phyloP scores from a whole-genome alignment of 2,888 invertebrate species.

The Suillia variegata region DNA sequence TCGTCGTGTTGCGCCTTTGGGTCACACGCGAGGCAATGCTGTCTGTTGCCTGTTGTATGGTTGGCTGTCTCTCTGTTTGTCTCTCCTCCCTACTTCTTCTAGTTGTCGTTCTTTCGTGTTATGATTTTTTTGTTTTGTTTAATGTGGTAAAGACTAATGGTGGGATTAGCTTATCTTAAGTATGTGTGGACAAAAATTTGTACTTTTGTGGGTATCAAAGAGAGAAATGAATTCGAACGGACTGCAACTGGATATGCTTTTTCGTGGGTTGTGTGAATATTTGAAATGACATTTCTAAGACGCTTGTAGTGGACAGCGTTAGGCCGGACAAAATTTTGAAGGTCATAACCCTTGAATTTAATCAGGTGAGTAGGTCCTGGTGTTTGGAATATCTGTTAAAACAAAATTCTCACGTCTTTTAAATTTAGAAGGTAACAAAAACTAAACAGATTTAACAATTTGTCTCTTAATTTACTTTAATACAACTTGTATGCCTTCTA shows the following conservation, averaged over 20 bases:
- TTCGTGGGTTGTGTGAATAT: no score
- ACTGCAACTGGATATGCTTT: slow-evolving; percentile 43
- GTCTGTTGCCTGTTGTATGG: slow-evolving; percentile 1
- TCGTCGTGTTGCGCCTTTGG: slow-evolving; percentile 7
- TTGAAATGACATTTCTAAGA: no score
- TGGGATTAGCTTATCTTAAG: slow-evolving; percentile 36
- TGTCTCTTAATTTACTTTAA: no score
- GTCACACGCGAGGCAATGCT: slow-evolving; percentile 22
- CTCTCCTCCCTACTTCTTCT: neutral
- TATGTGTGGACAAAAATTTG: slow-evolving; percentile 39
- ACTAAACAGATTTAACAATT: no score
- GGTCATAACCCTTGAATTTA: no score
- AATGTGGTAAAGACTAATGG: slow-evolving; percentile 35
- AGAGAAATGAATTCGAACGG: slow-evolving; percentile 26
- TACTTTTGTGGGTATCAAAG: slow-evolving; percentile 16
- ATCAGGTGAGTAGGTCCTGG: no score
- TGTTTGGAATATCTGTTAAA: no score
- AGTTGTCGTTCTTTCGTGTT: slow-evolving; percentile 8
- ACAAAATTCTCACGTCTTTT: no score
- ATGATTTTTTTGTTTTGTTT: slow-evolving; percentile 12
- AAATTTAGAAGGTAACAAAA: no score
- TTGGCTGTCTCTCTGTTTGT: neutral
- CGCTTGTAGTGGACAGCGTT: no score
- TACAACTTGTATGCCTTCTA: no score
- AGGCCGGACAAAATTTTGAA: no score